Evolutionary conservation across 2,113 vertebrate genomes (phyloP).

Genomic region (Gobio gobio): DNA sequence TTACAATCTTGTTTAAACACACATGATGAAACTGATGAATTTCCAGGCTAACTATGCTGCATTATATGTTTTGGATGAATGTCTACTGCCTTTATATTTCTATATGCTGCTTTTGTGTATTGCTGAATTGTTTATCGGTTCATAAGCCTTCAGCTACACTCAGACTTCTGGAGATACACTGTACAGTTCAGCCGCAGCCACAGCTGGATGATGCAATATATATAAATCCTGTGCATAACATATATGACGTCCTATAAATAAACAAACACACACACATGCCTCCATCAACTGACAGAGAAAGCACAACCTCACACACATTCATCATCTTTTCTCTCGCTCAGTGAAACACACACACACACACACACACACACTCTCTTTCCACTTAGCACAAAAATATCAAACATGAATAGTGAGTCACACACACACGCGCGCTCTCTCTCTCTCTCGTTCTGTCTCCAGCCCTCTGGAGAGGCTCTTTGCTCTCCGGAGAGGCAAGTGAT

Average conservation of each 20-base stretch:
- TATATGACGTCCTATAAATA: conserved; percentile 18
- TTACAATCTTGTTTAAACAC: conserved; percentile 36
- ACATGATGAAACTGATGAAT: conserved; percentile 21
- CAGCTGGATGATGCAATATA: conserved; percentile 19
- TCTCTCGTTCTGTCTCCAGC: conserved; percentile 1
- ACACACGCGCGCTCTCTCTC: not conserved
- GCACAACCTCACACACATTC: conserved; percentile 25
- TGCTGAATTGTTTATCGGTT: not conserved
- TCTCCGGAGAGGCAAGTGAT: conserved; percentile 46
- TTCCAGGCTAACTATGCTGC: not conserved
- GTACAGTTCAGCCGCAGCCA: not conserved
- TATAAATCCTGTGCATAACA: conserved; percentile 20
- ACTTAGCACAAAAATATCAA: conserved; percentile 14
- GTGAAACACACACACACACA: conserved; percentile 30
- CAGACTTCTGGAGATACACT: conserved; percentile 26
- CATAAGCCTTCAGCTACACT: conserved; percentile 26
- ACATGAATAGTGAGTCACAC: conserved; percentile 30
- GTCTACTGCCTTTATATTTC: not conserved
- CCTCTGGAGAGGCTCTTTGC: conserved; percentile 43
- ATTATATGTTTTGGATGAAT: conserved; percentile 1
- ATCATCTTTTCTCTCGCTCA: not conserved
- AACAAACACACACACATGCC: not conserved
- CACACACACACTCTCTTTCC: conserved; percentile 15
- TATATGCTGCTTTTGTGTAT: not conserved
- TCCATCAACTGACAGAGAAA: not conserved